These are phyloP conservation scores for Patella depressa DNA, from an alignment of 2,888 invertebrate genomes.

Conservation along the genomic window DNA sequence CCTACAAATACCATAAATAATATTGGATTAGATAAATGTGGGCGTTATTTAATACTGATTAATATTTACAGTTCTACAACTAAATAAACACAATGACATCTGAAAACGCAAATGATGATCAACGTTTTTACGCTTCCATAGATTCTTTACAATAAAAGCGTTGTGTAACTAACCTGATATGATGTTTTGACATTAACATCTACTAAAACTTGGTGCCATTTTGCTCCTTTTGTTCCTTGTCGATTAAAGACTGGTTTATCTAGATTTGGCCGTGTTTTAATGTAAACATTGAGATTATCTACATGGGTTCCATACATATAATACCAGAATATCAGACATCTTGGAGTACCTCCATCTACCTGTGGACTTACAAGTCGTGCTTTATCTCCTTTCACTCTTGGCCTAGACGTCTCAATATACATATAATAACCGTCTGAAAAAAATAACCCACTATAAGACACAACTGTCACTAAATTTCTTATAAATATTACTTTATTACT, in stretches of 20 bases:
- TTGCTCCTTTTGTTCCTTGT: conserved; percentile 50
- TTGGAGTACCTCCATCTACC: conserved; percentile 21
- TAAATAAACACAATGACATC: conserved; percentile 26
- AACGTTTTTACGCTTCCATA: no score
- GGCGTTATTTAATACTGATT: background rate
- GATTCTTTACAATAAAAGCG: no score
- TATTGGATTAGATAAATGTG: background rate
- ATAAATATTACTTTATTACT: background rate
- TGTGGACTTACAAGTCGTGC: conserved; percentile 50
- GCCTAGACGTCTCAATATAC: conserved; percentile 58
- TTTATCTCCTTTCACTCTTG: conserved; percentile 44
- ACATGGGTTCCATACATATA: conserved; percentile 64
- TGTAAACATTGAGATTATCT: conserved; percentile 59
- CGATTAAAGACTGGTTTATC: conserved; percentile 50
- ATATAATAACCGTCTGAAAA: conserved; percentile 56
- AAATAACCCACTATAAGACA: background rate
- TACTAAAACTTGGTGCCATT: conserved; percentile 54
- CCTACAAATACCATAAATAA: conserved; percentile 29
- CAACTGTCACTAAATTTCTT: no score
- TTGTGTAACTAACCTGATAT: conserved; percentile 38
- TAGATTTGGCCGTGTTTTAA: conserved; percentile 41
- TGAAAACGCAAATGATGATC: background rate
- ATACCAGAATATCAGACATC: conserved; percentile 63
- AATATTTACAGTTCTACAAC: no score
- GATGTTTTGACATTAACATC: conserved; percentile 40